A percentile compares a stretch with the other conserved stretches of the same genome.
phyloP scores from a whole-genome alignment of 35 echinoderm and acorn worm species.

The Diadema setosum region DNA sequence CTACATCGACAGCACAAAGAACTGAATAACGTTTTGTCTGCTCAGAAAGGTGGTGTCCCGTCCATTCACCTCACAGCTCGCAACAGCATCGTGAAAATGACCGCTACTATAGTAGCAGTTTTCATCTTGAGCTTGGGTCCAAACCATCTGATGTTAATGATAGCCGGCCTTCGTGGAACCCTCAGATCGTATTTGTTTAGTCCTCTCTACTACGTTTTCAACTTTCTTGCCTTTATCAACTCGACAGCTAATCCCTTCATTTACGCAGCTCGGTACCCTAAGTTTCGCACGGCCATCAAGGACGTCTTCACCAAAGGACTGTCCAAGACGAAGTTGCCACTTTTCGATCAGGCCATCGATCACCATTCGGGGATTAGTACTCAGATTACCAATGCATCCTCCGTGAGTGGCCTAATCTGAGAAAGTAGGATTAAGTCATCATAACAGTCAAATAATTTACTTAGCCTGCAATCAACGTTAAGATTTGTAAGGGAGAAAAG shows the following conservation, averaged over 20 bases:
- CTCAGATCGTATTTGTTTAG: neutral
- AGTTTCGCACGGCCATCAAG: neutral
- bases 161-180: neutral
- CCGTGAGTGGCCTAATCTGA: too few relatives aligned
- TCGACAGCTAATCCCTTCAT: neutral
- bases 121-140: neutral
- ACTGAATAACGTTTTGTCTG: neutral
- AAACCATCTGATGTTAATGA: neutral
- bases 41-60: neutral
- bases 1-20: neutral
- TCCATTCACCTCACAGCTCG: neutral
- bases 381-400: too few relatives aligned
- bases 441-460: too few relatives aligned
- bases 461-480: too few relatives aligned
- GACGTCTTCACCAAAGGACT: neutral
- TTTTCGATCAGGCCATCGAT: too few relatives aligned
- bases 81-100: neutral
- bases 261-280: neutral
- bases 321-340: too few relatives aligned
- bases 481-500: too few relatives aligned
- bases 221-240: neutral
- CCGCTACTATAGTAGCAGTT: neutral
- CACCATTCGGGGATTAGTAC: too few relatives aligned
- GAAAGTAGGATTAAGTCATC: too few relatives aligned
- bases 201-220: neutral